Base-by-base conservation (phyloP, 2,888 invertebrate genomes). In the Drosophila paranaensis region DNA sequence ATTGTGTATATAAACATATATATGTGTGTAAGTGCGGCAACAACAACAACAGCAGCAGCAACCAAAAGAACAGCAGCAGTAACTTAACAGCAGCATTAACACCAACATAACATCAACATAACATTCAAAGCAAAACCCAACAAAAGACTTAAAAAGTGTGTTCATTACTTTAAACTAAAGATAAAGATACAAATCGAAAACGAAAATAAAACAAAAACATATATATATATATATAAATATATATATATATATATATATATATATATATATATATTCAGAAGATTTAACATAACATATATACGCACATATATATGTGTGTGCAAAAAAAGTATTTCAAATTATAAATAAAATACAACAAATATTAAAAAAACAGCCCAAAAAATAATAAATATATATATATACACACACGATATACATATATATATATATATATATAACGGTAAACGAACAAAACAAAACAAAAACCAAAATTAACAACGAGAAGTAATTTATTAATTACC, bases 91-190 rank as follows among this genome's bases (percentile, higher is more conserved):
- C 51, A 56, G 43, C 6, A 33, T 43, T 50, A 62, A 62, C 66
- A 60, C 39, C 33, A 45, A 53, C 16, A 53, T 60, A 75, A 64
- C 78, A 55, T 53, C 6, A 27, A 27, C 40, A 60, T 64, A 67
- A 76, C 67, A 77, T 74, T 74, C 54, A 68, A 71, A 79, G 80
- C 67, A 74, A 80, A 63, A 63, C 64, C 42, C 74, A 76, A 88
- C 74, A 89, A 89, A 86, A 89, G 89, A 89, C 89, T 86, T 80
- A 45, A 74, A 61, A 78, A 67, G 74, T 88, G 86, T 86, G 86
- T 86, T 86, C 86, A 86, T 86, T 89, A 89, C 88, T 80, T 88
- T 89, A 84, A 88, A 71, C 57, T 65, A 69, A 56, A 55, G 37
- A 58, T 16, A 43, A 66, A 53, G 57, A 50, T 27, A 61, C 8